Percentiles rank a stretch among this genome's conserved stretches.
phyloP scores from a whole-genome alignment of 2,113 vertebrate genomes.

The Hippocampus mohnikei region DNA sequence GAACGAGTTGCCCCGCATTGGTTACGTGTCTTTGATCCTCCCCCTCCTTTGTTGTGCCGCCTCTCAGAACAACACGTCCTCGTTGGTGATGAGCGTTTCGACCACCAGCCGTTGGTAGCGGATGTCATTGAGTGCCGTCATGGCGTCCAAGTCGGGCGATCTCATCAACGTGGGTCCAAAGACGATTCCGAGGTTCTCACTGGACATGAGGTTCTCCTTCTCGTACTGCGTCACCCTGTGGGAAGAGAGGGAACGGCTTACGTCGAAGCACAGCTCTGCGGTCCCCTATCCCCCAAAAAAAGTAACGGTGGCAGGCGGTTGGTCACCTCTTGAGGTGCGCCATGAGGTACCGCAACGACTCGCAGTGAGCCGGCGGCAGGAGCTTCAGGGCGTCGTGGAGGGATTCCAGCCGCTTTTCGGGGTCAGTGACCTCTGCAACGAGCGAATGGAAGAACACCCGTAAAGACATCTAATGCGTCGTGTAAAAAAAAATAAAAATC shows the following conservation, averaged over 20 bases:
- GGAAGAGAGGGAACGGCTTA: not conserved
- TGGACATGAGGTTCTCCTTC: constrained; percentile 91
- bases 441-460: constrained; percentile 14
- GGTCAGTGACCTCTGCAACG: constrained; percentile 82
- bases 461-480: not conserved
- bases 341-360: constrained; percentile 96
- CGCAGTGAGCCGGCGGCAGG: constrained; percentile 94
- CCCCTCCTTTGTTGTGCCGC: not conserved
- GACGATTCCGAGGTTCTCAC: constrained; percentile 90
- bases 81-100: constrained; percentile 90
- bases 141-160: constrained; percentile 84
- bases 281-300: not conserved
- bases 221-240: constrained; percentile 83
- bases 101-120: constrained; percentile 94
- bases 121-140: constrained; percentile 91
- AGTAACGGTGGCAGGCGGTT: not conserved
- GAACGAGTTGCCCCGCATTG: not conserved
- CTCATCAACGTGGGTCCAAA: constrained; percentile 85
- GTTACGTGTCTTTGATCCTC: not conserved
- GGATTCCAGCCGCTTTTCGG: constrained; percentile 89
- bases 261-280: too few relatives aligned
- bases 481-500: too few relatives aligned
- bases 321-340: constrained; percentile 94
- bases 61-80: constrained; percentile 89
- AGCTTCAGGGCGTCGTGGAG: constrained; percentile 92